Base-by-base conservation (phyloP, 2,113 vertebrate species). In the Tylochromis polylepis region DNA sequence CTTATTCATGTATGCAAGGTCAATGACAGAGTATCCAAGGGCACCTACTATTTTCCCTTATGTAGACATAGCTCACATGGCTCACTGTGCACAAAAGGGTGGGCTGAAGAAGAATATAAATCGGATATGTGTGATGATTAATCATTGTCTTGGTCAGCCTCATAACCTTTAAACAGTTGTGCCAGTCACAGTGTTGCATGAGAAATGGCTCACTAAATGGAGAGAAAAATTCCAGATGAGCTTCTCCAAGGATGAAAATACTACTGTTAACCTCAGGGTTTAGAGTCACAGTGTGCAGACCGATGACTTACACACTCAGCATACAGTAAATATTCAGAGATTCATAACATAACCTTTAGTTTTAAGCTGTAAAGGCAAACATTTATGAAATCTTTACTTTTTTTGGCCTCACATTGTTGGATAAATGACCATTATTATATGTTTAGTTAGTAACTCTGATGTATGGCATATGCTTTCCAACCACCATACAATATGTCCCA, bases 41-140 rank as follows among this genome's bases (percentile, higher is more conserved):
- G 16, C 41, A 51, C 78, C 43, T 75, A 62, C 4, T 56, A 20
- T 36, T 88, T 84, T 24, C 11, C 16, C 43, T 65, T 12, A 57
- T 78, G 22, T 72, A 36, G 65, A 88, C 75, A 82, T 34, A 78
- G 82, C 80, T 79, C 58, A 53, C 27, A 43, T 59, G 70, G 55
- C 46, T 79, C 31, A 15, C 53, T 81, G 41, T 87, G 85, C 84
- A 86, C 85, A 85, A 81, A 92, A 46, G 12, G 49, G 43, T 53
- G 14, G 36, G 87, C 15, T 81, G 49, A 86, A 79, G 57, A 62
- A 43, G 83, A 88, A 85, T 87, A 85, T 85, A 91, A 85, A 90
- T 84, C 41, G 55, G 57, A 85, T 41, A 41, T 75, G 62, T 83
- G 75, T 75, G 77, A 91, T 70, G 82, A 87, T 84, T 90, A 89